Percentiles rank a stretch among this genome's conserved stretches.
Conservation (phyloP, 2,888 invertebrate genomes). For the Himalopsyche anomala region DNA sequence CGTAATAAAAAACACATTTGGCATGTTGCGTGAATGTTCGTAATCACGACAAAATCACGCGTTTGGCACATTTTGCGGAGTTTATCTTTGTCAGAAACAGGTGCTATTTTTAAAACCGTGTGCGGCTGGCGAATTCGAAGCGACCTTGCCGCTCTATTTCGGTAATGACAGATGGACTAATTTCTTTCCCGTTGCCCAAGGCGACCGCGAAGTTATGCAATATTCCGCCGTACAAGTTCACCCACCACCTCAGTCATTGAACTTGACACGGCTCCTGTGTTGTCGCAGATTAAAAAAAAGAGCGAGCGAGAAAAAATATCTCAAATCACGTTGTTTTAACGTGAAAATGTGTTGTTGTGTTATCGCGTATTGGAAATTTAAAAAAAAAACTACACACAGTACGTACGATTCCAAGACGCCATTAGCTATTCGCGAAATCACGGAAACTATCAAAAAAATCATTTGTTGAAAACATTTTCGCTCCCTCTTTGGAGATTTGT, state of each 20-base stretch:
- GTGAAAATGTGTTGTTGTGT: neutral
- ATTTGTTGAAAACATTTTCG: no score
- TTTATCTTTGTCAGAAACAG: constrained; percentile 12
- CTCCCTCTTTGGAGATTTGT: no score
- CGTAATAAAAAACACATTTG: neutral
- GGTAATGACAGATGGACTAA: constrained; percentile 23
- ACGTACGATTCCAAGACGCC: no score
- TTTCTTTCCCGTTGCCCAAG: constrained; percentile 34
- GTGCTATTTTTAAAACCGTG: constrained; percentile 2
- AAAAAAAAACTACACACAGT: no score
- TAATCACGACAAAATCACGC: constrained; percentile 12
- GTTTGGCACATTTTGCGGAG: constrained; percentile 2
- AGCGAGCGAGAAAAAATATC: constrained; percentile 5
- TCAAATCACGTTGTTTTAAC: constrained; percentile 7
- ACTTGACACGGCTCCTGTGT: neutral
- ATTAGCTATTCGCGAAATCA: no score
- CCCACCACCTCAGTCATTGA: constrained; percentile 26
- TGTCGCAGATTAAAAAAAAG: neutral
- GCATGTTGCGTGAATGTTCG: neutral
- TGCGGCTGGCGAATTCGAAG: constrained; percentile 13
- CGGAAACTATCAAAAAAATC: no score
- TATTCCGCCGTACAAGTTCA: constrained; percentile 8
- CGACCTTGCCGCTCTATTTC: constrained; percentile 28
- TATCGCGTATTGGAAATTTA: no score
- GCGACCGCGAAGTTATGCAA: constrained; percentile 9